Base-by-base conservation (phyloP, 2,888 invertebrate species). In the Arctia plantaginis region DNA sequence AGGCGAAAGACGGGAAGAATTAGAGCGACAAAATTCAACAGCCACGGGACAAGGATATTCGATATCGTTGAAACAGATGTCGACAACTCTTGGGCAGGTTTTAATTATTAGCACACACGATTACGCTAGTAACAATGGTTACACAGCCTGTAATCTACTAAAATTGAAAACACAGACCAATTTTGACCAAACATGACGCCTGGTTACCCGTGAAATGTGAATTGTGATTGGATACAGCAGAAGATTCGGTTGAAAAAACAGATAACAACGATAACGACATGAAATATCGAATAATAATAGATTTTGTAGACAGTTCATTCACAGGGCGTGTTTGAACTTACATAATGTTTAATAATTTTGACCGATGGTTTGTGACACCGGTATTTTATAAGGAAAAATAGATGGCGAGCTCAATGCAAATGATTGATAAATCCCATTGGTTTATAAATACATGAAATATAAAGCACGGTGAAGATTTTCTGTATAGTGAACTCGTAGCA, bases 21-120 rank as follows among this genome's bases (percentile, higher is more conserved):
- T 93, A 94, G 95, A 95, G 95, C 95, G 95, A 94, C 95, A 93
- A 95, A 95, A 92, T 92, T 89, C 92, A 90, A 93, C 91, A 90
- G 82, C 90, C 90, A 89, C 87, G 88, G 89, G 86, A 92, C 92
- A 90, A 93, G 94, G 95, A 95, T 94, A 95, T 93, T 94, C 93
- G 94, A 95, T 93, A 94, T 91, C 84, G 91, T 87, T 89, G 90
- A 87, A 90, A 89, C 94, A 95, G 94, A 92, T 93, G 91, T 93
- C 89, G 90, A 85, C 93, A 95, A 94, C 95, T 85, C 88, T 88
- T 77, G 85, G 88, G 90, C 91, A 90, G 89, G 91, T 93, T 89
- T 82, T 88, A 81, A 89, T 89, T 86, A 88, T 85, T 88, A 86
- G 82, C 82, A 82, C 81, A 87, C 87, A 85, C 84, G 77, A 72